phyloP scores from a whole-genome alignment of 2,888 invertebrate species.

The Chesias legatella region DNA sequence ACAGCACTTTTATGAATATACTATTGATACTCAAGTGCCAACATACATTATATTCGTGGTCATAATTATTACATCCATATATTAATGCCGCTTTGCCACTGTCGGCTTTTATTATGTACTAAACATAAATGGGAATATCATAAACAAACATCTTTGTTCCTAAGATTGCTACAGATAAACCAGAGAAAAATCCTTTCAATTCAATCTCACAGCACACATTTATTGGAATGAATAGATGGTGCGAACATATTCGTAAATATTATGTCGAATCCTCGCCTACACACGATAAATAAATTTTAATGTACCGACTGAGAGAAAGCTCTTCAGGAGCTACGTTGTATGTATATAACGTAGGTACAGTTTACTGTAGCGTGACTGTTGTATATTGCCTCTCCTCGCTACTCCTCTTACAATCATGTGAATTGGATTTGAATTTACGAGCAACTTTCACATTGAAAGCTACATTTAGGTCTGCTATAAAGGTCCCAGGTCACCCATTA shows the following conservation, averaged over 20 bases:
- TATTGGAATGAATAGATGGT: conserved; percentile 12
- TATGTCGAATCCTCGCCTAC: conserved; percentile 8
- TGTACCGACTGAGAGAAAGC: conserved; percentile 20
- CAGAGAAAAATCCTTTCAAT: not conserved
- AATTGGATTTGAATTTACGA: conserved; percentile 49
- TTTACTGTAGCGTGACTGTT: conserved; percentile 39
- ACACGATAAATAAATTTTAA: conserved; percentile 16
- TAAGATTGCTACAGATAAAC: not conserved
- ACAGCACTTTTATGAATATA: no score
- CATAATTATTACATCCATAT: no score
- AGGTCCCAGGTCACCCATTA: conserved; percentile 28
- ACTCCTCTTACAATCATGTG: conserved; percentile 37
- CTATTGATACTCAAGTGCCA: no score
- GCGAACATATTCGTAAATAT: conserved; percentile 17
- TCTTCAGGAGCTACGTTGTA: conserved; percentile 14
- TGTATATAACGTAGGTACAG: no score
- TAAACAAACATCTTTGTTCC: conserved; percentile 1
- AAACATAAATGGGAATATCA: not conserved
- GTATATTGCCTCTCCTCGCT: conserved; percentile 35
- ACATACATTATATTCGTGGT: no score
- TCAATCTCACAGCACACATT: conserved; percentile 2
- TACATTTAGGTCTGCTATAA: conserved; percentile 34
- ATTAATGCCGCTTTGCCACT: no score
- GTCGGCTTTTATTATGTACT: conserved; percentile 13
- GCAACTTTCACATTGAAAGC: conserved; percentile 35